Evolutionary conservation across 2,113 vertebrate genomes (phyloP).

Genomic region (Eudyptes chrysolophus): DNA sequence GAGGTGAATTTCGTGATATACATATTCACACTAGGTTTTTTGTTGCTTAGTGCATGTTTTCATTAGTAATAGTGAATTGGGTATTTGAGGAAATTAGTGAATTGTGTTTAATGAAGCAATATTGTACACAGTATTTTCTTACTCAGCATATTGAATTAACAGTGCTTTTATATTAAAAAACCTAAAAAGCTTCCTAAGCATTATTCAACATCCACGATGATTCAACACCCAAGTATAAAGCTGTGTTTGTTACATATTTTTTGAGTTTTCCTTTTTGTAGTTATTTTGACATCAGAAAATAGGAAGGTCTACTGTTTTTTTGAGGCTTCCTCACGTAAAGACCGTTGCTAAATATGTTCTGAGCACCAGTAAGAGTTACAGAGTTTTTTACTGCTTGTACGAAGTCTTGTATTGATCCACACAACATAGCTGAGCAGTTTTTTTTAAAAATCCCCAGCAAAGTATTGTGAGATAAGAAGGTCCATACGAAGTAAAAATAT

Average conservation of each 20-base stretch:
- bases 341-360: not conserved
- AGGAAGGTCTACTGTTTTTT: not conserved
- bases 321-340: not conserved
- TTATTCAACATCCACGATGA: not conserved
- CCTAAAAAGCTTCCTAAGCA: not conserved
- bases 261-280: not conserved
- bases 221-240: not conserved
- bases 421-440: not conserved
- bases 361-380: not conserved
- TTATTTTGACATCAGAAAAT: not conserved
- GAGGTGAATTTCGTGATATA: not conserved
- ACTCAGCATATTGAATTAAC: not conserved
- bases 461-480: not conserved
- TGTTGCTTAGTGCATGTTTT: conserved; percentile 19
- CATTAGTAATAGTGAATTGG: not conserved
- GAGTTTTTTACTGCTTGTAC: not conserved
- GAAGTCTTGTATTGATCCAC: conserved; percentile 15
- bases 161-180: not conserved
- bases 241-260: not conserved
- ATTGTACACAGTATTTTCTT: conserved; percentile 11
- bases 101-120: conserved; percentile 21
- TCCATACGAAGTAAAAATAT: not conserved
- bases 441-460: not conserved
- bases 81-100: conserved; percentile 5
- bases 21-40: conserved; percentile 10